These are phyloP conservation scores for Xiphophorus hellerii DNA, from an alignment of 2,113 vertebrate genomes.

Conservation along the genomic window DNA sequence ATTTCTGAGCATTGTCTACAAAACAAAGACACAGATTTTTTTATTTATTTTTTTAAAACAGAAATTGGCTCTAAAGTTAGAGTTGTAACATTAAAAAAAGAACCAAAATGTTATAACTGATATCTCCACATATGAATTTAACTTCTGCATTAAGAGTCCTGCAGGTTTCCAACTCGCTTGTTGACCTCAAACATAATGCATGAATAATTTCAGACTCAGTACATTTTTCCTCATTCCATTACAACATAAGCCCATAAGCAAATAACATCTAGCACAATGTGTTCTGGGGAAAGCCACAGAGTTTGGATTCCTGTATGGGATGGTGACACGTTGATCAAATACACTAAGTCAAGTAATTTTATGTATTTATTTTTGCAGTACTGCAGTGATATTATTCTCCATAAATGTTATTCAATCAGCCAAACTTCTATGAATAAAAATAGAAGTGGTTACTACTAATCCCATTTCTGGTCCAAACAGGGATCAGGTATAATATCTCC, in stretches of 20 bases:
- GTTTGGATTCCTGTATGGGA: slow-evolving; percentile 44
- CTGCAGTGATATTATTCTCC: slow-evolving; percentile 40
- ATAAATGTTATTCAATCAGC: slow-evolving; percentile 1
- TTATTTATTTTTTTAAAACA: background rate
- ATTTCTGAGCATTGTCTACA: slow-evolving; percentile 5
- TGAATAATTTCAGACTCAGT: slow-evolving; percentile 22
- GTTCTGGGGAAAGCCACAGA: slow-evolving; percentile 44
- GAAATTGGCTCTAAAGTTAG: background rate
- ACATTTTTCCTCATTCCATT: slow-evolving; percentile 30
- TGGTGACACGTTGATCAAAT: slow-evolving; percentile 45
- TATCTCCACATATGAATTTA: slow-evolving; percentile 10
- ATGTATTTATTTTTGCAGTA: background rate
- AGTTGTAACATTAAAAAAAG: background rate
- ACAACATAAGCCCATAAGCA: slow-evolving; percentile 30
- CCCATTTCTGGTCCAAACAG: slow-evolving; percentile 65
- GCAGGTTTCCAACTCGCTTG: slow-evolving; percentile 19
- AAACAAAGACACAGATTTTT: background rate
- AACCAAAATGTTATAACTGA: background rate
- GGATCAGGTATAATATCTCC: slow-evolving; percentile 85
- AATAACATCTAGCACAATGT: slow-evolving; percentile 53
- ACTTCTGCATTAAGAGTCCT: background rate
- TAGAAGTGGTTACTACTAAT: background rate
- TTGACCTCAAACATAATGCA: slow-evolving; percentile 30
- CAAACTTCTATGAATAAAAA: background rate
- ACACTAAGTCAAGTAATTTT: slow-evolving; percentile 24